A percentile compares a stretch with the other conserved stretches of the same genome.
Conservation (phyloP, 2,113 vertebrate genomes). For the Merops nubicus region DNA sequence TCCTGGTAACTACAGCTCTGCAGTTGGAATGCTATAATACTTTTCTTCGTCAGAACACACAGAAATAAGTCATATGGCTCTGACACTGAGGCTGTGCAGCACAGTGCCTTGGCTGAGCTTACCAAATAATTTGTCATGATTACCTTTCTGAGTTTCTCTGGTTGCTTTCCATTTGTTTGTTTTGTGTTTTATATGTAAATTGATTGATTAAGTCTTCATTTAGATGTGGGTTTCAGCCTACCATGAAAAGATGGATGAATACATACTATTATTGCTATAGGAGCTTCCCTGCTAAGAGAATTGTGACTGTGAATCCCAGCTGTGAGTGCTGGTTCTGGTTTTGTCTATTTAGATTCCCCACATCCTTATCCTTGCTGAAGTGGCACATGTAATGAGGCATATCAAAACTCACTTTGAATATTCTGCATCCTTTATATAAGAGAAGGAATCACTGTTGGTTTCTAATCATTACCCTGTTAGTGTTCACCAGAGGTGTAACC, state of each 20-base stretch:
- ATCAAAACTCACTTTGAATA: background rate
- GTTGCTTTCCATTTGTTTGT: background rate
- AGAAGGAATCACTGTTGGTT: background rate
- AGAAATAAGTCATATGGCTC: background rate
- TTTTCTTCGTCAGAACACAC: background rate
- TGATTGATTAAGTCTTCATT: background rate
- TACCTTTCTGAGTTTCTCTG: background rate
- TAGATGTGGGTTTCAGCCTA: background rate
- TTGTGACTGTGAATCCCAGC: background rate
- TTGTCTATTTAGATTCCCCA: background rate
- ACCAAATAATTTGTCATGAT: background rate
- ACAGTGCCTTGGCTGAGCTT: background rate
- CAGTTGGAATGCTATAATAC: background rate
- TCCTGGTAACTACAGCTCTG: background rate
- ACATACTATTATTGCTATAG: background rate
- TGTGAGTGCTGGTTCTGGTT: background rate
- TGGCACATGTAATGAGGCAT: background rate
- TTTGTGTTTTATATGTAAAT: background rate
- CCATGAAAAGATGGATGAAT: background rate
- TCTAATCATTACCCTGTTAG: background rate
- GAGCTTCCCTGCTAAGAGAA: background rate
- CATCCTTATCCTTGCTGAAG: background rate
- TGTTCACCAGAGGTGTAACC: rapidly evolving
- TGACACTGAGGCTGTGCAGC: background rate
- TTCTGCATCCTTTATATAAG: background rate